Evolutionary conservation across 2,888 invertebrate genomes (phyloP).

Genomic region (Nezara viridula): DNA sequence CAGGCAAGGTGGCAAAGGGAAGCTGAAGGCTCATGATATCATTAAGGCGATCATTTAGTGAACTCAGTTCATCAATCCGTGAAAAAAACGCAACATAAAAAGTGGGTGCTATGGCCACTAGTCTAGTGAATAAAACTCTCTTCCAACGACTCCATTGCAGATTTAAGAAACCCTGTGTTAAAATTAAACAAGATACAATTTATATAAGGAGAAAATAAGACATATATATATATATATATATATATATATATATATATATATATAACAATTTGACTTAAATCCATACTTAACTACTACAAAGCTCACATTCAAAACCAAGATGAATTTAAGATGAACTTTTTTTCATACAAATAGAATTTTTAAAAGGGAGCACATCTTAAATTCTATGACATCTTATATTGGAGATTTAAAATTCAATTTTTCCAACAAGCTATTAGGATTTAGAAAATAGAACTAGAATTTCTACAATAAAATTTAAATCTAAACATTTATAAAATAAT

Average conservation of each 20-base stretch:
- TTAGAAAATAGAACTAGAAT: too few relatives aligned
- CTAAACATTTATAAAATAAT: too few relatives aligned
- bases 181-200: slow-evolving; percentile 43
- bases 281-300: too few relatives aligned
- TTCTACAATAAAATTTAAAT: too few relatives aligned
- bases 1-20: slow-evolving; percentile 89
- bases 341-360: too few relatives aligned
- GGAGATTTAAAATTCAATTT: too few relatives aligned
- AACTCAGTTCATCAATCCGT: slow-evolving; percentile 78
- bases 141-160: slow-evolving; percentile 90
- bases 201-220: neutral
- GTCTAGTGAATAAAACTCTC: slow-evolving; percentile 85
- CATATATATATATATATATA: too few relatives aligned
- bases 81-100: slow-evolving; percentile 80
- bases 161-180: slow-evolving; percentile 81
- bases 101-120: slow-evolving; percentile 83
- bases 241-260: slow-evolving; percentile 10
- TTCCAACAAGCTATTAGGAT: too few relatives aligned
- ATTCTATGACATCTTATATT: too few relatives aligned
- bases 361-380: too few relatives aligned
- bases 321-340: too few relatives aligned
- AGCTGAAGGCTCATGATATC: slow-evolving; percentile 89
- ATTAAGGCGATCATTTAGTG: slow-evolving; percentile 88
- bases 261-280: neutral
- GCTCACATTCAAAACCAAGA: too few relatives aligned